Base-by-base conservation (phyloP, 1,140 invertebrate genomes). In the Spodoptera frugiperda region DNA sequence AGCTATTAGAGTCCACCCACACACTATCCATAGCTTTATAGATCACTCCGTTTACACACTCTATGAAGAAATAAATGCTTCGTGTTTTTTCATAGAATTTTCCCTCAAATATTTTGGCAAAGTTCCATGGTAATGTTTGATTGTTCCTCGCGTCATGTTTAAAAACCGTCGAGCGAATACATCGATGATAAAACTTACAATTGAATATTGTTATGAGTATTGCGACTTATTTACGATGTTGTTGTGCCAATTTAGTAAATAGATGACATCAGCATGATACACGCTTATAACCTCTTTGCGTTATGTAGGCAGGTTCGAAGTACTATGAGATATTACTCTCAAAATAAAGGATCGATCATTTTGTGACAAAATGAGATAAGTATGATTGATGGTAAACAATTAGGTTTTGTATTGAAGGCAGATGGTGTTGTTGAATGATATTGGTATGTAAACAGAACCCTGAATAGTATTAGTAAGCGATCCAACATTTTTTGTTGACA, bases 61-160 rank as follows among this genome's bases (percentile, higher is more conserved):
- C 9, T 46, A 19, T 70, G 10, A 68, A 44, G 25, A 70, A 44
- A 68, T 63, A 55, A 76, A 77, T 39, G 54, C 39, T 30, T 53
- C 46, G 33, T 39, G 2, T 61, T 68, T 76, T 77, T 71, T 21
- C 49, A 39, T 39, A 14, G 19, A 25, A 46, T 51, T 53, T 68
- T 21, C 17, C 11, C 46, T 74, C 39, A 51, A 74, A 74, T 74
- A 54, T 73, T 39, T 78, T 78, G 77, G 77, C 77, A 74, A 30
- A 0, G 59, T 19, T 67, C 77, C 77, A 78, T 49, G 61, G 15
- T 61, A 44, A 49, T 74, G 33, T 59, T 61, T 44, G 65, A 57
- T 17, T 68, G 39, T 57, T 11, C 0, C 51, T 39, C n/a, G 12
- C 39, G 73, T 70, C 39, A 49, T 57, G 44, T 76, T 76, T 76